Conservation (phyloP, 2,888 invertebrate genomes). For the Blera fallax region DNA sequence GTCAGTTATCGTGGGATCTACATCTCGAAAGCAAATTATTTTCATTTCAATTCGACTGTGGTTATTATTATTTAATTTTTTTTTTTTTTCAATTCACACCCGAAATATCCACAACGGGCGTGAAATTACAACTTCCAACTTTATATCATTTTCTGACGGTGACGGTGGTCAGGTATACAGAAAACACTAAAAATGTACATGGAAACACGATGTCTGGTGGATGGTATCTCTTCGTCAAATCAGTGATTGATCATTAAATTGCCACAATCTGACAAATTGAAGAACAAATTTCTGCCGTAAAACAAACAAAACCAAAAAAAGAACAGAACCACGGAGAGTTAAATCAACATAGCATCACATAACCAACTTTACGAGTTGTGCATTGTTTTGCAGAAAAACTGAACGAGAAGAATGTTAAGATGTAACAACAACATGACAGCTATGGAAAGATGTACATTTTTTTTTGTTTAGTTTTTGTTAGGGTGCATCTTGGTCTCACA, state of each 20-base stretch:
- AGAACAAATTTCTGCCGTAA: constrained; percentile 63
- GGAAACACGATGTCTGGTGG: constrained; percentile 49
- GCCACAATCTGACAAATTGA: constrained; percentile 71
- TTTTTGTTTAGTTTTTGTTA: constrained; percentile 7
- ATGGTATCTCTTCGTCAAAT: constrained; percentile 58
- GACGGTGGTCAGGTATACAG: background rate
- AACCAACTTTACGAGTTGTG: constrained; percentile 32
- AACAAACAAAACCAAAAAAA: constrained; percentile 53
- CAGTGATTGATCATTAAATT: constrained; percentile 73
- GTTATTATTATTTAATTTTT: background rate
- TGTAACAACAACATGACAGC: constrained; percentile 64
- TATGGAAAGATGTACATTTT: constrained; percentile 29
- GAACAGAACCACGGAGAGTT: constrained; percentile 14
- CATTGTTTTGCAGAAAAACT: constrained; percentile 38
- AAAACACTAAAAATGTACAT: constrained; percentile 28
- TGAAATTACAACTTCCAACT: constrained; percentile 20
- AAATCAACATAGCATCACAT: constrained; percentile 58
- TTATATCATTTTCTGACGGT: background rate
- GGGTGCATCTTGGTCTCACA: constrained; percentile 31
- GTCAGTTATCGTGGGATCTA: background rate
- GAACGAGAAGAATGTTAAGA: constrained; percentile 46
- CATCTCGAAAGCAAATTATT: constrained; percentile 31
- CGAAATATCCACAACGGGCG: constrained; percentile 1
- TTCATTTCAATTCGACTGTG: constrained; percentile 24
- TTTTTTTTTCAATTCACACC: background rate